phyloP scores from a whole-genome alignment of 2,888 invertebrate genomes.

The Pomacea canaliculata region DNA sequence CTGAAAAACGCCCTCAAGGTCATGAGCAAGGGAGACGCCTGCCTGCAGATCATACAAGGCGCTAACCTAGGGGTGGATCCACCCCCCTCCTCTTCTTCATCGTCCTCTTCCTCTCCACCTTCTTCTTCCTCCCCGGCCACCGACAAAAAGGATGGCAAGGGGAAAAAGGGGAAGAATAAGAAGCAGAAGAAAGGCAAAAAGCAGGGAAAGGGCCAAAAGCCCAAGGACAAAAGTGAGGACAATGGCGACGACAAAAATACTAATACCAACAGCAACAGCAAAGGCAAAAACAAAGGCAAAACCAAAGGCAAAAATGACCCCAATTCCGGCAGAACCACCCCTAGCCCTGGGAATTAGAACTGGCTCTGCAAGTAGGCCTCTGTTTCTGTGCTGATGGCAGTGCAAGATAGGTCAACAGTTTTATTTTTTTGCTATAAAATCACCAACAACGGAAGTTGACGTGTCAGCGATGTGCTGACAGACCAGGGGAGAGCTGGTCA shows the following conservation, averaged over 20 bases:
- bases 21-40: slow-evolving; percentile 42
- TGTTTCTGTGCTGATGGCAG: too few relatives aligned
- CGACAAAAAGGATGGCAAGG: neutral
- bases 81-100: too few relatives aligned
- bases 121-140: too few relatives aligned
- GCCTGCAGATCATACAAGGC: slow-evolving; percentile 33
- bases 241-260: slow-evolving; percentile 13
- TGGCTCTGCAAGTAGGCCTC: too few relatives aligned
- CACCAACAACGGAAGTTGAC: too few relatives aligned
- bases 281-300: slow-evolving; percentile 18
- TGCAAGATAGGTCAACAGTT: too few relatives aligned
- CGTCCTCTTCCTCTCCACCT: too few relatives aligned
- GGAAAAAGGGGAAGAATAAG: slow-evolving; percentile 21
- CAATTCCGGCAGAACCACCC: slow-evolving; percentile 16
- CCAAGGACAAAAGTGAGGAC: slow-evolving; percentile 16
- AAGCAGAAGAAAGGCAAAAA: slow-evolving; percentile 20
- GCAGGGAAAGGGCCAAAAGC: slow-evolving; percentile 24
- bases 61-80: slow-evolving; percentile 9
- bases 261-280: slow-evolving; percentile 20
- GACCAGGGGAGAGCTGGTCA: too few relatives aligned
- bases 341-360: neutral
- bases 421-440: too few relatives aligned
- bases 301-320: slow-evolving; percentile 16
- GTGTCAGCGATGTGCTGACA: too few relatives aligned
- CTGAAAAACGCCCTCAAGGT: slow-evolving; percentile 42